Evolutionary conservation across 1,140 invertebrate species (phyloP), one percentile per base, ranked within the genome.

Genomic region (Himalopsyche phryganea): DNA sequence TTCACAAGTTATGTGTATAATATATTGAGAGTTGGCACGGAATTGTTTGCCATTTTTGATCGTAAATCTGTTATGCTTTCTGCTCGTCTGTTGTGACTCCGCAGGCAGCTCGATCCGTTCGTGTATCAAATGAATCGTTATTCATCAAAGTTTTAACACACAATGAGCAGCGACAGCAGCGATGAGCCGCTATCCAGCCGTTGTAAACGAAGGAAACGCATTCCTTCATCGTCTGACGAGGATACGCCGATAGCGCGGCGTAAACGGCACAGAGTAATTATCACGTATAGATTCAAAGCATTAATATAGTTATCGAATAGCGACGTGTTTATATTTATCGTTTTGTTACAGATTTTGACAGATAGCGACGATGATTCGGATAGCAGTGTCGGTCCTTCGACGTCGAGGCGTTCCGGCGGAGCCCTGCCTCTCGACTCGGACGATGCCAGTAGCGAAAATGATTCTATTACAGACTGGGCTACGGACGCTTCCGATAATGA

Each of bases 91-190:
- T 28, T 28, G 23, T 28, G 23, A 28, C 23, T 28, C 23, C 23
- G 9, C 23, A 28, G 23, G 9, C 9, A 28, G 9, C 3, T 28
- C 23, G 23, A 28, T 28, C 23, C 4, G 9, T 28, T 28, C 23
- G 9, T 9, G 4, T 5, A 28, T 28, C 23, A 28, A 28, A 28
- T 28, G 23, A 28, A 28, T 28, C 23, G 23, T 28, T 28, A 28
- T 28, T 28, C 9, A 28, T 9, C 9, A 9, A 28, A 28, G 23
- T 28, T 28, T 28, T 28, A 28, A 28, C 23, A 28, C 33, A 42
- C 17, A 44, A 57, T 57, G 47, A 57, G 54, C 28, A 46, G 47
- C 41, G 54, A 50, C 28, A 57, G 47, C 38, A 50, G 54, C 36
- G 54, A 57, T 35, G 20, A 38, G n/a, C n/a, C 47, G 11, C 28